These are phyloP conservation scores for Myodes glareolus DNA, from an alignment of 2,113 vertebrate species.

Conservation along the genomic window DNA sequence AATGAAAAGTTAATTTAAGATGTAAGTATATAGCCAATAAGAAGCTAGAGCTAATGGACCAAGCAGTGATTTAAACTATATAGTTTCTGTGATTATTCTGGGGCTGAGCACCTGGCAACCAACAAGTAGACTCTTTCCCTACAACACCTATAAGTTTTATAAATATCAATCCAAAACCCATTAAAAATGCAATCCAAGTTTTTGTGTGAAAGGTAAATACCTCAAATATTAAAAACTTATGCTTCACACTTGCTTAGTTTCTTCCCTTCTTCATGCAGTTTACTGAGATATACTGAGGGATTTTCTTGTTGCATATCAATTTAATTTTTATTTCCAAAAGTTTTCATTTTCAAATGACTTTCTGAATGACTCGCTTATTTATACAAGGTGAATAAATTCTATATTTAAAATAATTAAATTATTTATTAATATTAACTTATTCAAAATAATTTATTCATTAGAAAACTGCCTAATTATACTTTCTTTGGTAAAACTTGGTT, in stretches of 20 bases:
- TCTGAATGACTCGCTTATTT: not conserved
- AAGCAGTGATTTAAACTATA: too few relatives aligned
- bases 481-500: not conserved
- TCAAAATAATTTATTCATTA: not conserved
- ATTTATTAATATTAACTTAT: not conserved
- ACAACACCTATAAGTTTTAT: not conserved
- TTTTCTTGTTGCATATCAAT: not conserved
- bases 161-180: not conserved
- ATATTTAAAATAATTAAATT: not conserved
- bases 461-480: not conserved
- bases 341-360: not conserved
- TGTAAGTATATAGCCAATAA: too few relatives aligned
- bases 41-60: too few relatives aligned
- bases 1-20: too few relatives aligned
- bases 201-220: not conserved
- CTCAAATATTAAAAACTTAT: not conserved
- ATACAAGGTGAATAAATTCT: not conserved
- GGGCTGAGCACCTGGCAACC: too few relatives aligned
- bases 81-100: too few relatives aligned
- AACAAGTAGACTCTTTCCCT: too few relatives aligned
- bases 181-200: not conserved
- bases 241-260: not conserved
- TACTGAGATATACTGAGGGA: not conserved
- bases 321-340: slow-evolving; percentile 4
- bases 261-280: not conserved